A percentile compares a stretch with the other conserved stretches of the same genome.
Evolutionary conservation across 1,140 invertebrate species (phyloP).

Genomic region (Drosophila tani): DNA sequence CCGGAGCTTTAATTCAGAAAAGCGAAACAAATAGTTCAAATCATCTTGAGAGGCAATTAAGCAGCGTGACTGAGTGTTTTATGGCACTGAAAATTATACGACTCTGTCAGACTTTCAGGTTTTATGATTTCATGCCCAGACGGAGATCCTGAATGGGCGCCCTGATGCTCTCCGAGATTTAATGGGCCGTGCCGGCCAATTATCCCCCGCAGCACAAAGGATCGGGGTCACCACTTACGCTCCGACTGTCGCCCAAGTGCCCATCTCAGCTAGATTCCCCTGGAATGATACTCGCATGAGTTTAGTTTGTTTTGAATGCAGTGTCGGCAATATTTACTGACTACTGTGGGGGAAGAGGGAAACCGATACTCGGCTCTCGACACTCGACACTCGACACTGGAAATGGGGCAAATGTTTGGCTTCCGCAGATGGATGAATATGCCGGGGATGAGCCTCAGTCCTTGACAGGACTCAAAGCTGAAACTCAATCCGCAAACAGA

Average conservation of each 20-base stretch:
- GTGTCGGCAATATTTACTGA: slow-evolving; percentile 39
- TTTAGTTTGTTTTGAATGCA: slow-evolving; percentile 41
- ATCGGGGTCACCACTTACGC: slow-evolving; percentile 49
- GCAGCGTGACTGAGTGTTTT: slow-evolving; percentile 65
- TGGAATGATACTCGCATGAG: slow-evolving; percentile 24
- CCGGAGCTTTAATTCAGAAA: slow-evolving; percentile 18
- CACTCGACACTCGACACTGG: slow-evolving; percentile 15
- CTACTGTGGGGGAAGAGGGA: slow-evolving; percentile 26
- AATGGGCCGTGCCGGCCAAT: slow-evolving; percentile 73
- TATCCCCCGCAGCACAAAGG: slow-evolving; percentile 32
- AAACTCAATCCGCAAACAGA: slow-evolving; percentile 37
- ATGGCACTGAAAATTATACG: slow-evolving; percentile 67
- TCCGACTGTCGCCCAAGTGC: slow-evolving; percentile 16
- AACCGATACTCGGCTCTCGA: slow-evolving; percentile 46
- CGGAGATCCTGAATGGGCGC: not conserved
- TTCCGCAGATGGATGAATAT: slow-evolving; percentile 31
- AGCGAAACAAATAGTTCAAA: slow-evolving; percentile 60
- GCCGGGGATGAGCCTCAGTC: slow-evolving; percentile 8
- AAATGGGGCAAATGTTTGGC: slow-evolving; percentile 51
- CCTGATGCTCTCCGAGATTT: slow-evolving; percentile 49
- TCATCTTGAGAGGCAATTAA: slow-evolving; percentile 75
- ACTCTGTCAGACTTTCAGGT: slow-evolving; percentile 29
- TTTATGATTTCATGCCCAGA: slow-evolving; percentile 37
- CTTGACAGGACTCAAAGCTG: slow-evolving; percentile 13
- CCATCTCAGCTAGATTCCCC: slow-evolving; percentile 3